phyloP scores from a whole-genome alignment of 1,140 invertebrate species.

The Papilio aristodemus region DNA sequence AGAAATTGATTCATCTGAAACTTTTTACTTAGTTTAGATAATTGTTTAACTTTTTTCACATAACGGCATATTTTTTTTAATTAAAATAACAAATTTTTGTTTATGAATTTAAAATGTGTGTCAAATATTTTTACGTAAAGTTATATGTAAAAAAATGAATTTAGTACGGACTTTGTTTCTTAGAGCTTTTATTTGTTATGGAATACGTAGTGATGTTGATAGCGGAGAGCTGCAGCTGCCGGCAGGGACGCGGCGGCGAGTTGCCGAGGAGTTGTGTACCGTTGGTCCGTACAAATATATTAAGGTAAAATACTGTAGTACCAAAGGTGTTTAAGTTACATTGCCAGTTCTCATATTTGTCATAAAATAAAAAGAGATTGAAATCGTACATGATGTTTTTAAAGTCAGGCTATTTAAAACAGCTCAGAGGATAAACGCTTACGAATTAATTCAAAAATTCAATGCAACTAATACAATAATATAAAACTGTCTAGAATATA shows the following conservation, averaged over 20 bases:
- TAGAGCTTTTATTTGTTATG: background rate
- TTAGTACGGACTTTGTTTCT: too few relatives aligned
- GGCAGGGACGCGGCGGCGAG: slow-evolving; percentile 72
- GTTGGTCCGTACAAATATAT: slow-evolving; percentile 42
- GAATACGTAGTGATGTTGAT: slow-evolving; percentile 11
- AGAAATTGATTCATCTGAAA: too few relatives aligned
- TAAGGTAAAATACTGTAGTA: background rate
- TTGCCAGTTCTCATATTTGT: too few relatives aligned
- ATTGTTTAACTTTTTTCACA: too few relatives aligned
- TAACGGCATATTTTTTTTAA: background rate
- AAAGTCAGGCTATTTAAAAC: background rate
- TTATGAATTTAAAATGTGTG: too few relatives aligned
- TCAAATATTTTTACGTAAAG: too few relatives aligned
- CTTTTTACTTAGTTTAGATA: too few relatives aligned
- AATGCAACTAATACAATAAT: slow-evolving; percentile 9
- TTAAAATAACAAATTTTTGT: background rate
- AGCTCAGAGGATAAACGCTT: background rate
- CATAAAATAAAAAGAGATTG: too few relatives aligned
- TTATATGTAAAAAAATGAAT: too few relatives aligned
- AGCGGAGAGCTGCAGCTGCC: slow-evolving; percentile 47
- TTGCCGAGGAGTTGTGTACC: slow-evolving; percentile 66
- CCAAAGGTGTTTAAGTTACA: too few relatives aligned
- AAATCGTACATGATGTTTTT: too few relatives aligned
- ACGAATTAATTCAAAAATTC: background rate
- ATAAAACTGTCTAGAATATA: slow-evolving; percentile 25